phyloP scores from a whole-genome alignment of 2,888 invertebrate genomes.

The Nemotelus pantherinus region DNA sequence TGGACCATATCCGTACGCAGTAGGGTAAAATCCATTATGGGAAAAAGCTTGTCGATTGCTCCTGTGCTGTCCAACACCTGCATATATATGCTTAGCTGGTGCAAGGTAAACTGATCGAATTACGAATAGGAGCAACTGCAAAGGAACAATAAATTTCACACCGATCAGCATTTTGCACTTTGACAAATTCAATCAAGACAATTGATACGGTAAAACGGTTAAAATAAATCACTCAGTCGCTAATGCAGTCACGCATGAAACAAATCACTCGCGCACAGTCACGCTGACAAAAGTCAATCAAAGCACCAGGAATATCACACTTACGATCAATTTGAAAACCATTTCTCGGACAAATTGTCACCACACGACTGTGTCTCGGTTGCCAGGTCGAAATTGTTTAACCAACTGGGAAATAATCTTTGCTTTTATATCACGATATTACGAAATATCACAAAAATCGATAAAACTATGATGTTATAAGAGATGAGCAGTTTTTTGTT shows the following conservation, averaged over 20 bases:
- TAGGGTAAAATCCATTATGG: slow-evolving; percentile 2
- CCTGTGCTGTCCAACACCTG: background rate
- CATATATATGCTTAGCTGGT: slow-evolving; percentile 24
- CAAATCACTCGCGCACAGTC: background rate
- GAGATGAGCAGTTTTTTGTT: slow-evolving; percentile 12
- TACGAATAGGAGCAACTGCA: slow-evolving; percentile 28
- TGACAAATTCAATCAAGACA: background rate
- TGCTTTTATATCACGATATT: slow-evolving; percentile 40
- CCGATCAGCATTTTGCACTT: background rate
- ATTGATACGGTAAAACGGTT: background rate
- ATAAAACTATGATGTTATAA: slow-evolving; percentile 29
- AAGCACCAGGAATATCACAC: slow-evolving; percentile 6
- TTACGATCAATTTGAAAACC: slow-evolving; percentile 21
- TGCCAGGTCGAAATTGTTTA: slow-evolving; percentile 13
- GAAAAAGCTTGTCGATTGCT: slow-evolving; percentile 4
- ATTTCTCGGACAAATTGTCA: background rate
- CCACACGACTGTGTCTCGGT: slow-evolving; percentile 2
- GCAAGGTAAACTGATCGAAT: slow-evolving; percentile 17
- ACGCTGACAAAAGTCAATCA: background rate
- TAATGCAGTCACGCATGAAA: background rate
- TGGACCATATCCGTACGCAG: background rate
- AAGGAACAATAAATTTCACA: slow-evolving; percentile 11
- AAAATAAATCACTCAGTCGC: background rate
- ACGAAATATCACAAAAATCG: slow-evolving; percentile 35
- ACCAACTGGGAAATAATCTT: slow-evolving; percentile 29